Base-by-base conservation (phyloP, 2,113 vertebrate species). In the Lucifuga dentata region DNA sequence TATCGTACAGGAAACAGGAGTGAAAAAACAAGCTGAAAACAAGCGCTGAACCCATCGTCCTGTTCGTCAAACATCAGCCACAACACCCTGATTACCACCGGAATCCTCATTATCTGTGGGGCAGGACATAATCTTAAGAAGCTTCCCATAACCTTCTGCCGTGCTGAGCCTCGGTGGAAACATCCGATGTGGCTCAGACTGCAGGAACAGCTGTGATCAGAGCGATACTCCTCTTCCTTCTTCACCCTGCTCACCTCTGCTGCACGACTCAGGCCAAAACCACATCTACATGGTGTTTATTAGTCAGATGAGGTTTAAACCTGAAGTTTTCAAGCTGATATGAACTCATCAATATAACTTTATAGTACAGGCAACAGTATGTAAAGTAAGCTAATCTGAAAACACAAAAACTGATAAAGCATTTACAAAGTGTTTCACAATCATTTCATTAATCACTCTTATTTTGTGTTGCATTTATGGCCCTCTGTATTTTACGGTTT, bases 111-210 rank as follows among this genome's bases (percentile, higher is more conserved):
- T 87, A 90, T 91, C 84, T 73, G 60, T 15, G 17, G 60, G 20
- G 41, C 48, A 52, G 82, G 66, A 64, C 49, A 45, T 65, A 87
- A 87, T 88, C 89, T 67, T 56, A 69, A 79, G 5, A 23, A 81
- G 83, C 80, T 92, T 91, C 89, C 90, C 84, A 90, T 88, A 92
- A 91, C 90, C 85, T 90, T 92, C 89, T 62, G 13, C 57, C 50
- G 9, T 32, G 39, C 69, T 55, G 7, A 38, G 39, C 69, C 59
- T 83, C 51, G 61, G 77, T 72, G 89, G 69, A 88, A 91, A 93
- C 92, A 92, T 90, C 87, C 80, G 45, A 76, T 21, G 5, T 86
- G 83, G 80, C 73, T 75, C 65, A 84, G 79, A 86, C 85, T 69
- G 67, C 67, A 73, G 83, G 88, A 90, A 84, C 91, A 91, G 80